phyloP scores from a whole-genome alignment of 2,888 invertebrate species.

The Asteroscopus sphinx region DNA sequence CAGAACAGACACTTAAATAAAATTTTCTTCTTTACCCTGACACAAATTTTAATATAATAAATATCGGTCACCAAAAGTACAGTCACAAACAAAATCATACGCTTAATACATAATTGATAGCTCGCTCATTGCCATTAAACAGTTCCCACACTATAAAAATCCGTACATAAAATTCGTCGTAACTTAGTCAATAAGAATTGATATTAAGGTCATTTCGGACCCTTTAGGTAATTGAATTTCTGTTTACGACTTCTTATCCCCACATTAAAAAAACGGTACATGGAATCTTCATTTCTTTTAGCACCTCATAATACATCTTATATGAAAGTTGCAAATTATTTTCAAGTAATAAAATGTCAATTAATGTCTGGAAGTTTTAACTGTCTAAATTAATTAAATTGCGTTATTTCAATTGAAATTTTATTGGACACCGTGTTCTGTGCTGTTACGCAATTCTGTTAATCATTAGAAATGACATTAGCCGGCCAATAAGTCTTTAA shows the following conservation, averaged over 20 bases:
- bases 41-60: not conserved
- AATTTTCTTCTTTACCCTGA: no score
- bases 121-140: constrained; percentile 45
- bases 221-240: constrained; percentile 69
- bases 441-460: constrained; percentile 9
- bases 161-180: constrained; percentile 53
- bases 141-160: constrained; percentile 55
- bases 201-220: constrained; percentile 61
- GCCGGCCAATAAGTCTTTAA: constrained; percentile 30
- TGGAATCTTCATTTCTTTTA: constrained; percentile 18
- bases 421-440: no score
- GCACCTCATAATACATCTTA: constrained; percentile 1
- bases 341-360: constrained; percentile 3
- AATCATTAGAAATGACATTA: constrained; percentile 11
- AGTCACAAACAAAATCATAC: constrained; percentile 31
- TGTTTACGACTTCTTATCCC: constrained; percentile 63
- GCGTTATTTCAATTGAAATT: constrained; percentile 5
- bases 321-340: constrained; percentile 23
- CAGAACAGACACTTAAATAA: no score
- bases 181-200: constrained; percentile 62
- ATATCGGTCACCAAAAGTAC: constrained; percentile 7
- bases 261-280: constrained; percentile 50
- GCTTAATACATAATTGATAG: constrained; percentile 41
- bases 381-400: not conserved
- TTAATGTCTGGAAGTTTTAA: constrained; percentile 13